Percentiles rank a stretch among this genome's conserved stretches.
These are phyloP conservation scores for Leptodactylus fallax DNA, from an alignment of 2,797 vertebrate genomes.

Conservation along the genomic window DNA sequence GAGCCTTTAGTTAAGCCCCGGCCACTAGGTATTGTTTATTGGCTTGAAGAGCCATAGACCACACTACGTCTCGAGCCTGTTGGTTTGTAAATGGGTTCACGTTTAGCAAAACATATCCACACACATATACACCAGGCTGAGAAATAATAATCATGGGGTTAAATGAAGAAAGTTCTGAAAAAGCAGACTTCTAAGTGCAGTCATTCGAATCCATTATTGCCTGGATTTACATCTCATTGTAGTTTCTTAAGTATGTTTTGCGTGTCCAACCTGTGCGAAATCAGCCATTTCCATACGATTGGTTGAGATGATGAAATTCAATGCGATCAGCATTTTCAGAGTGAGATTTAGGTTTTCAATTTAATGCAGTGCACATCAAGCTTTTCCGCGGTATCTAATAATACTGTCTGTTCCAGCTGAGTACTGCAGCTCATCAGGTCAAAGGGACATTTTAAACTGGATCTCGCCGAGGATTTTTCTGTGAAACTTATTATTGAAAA, in stretches of 20 bases:
- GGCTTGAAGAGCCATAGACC: too few species aligned
- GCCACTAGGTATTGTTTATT: too few species aligned
- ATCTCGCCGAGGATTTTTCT: not conserved
- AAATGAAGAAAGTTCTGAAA: constrained; percentile 16
- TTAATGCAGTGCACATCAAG: constrained; percentile 40
- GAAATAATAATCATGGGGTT: not conserved
- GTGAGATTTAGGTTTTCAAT: constrained; percentile 57
- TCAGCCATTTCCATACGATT: constrained; percentile 55
- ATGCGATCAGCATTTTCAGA: constrained; percentile 51
- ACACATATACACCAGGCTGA: not conserved
- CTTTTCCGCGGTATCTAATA: constrained; percentile 44
- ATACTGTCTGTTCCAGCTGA: constrained; percentile 54
- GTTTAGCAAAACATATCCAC: too few species aligned
- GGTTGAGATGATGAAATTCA: constrained; percentile 50
- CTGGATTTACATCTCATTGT: constrained; percentile 55
- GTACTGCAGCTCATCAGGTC: constrained; percentile 43
- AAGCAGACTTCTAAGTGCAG: constrained; percentile 39
- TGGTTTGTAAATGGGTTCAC: too few species aligned
- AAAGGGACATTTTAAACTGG: constrained; percentile 46
- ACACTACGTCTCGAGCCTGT: too few species aligned
- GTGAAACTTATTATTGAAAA: constrained; percentile 23
- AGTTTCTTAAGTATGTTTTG: constrained; percentile 50
- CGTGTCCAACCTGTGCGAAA: constrained; percentile 50
- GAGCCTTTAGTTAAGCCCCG: too few species aligned
- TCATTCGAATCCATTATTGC: constrained; percentile 37